Conservation (phyloP, 2,888 invertebrate genomes). For the Pollenia amentaria region DNA sequence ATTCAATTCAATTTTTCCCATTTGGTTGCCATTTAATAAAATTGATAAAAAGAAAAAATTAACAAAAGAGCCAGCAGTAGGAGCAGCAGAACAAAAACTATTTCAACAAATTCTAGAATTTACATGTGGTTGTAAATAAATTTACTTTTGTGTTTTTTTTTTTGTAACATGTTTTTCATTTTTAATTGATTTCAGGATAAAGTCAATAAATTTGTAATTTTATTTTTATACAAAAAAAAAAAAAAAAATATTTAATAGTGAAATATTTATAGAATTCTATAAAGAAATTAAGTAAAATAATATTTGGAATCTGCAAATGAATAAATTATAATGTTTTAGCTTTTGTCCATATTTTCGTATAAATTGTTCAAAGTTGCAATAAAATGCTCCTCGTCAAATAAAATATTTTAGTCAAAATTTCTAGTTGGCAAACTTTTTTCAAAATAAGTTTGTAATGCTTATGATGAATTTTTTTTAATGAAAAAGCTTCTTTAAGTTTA, state of each 20-base stretch:
- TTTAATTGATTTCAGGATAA: constrained; percentile 20
- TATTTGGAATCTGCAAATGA: too few relatives aligned
- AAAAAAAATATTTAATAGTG: neutral
- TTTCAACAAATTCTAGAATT: constrained; percentile 39
- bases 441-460: too few relatives aligned
- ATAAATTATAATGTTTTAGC: too few relatives aligned
- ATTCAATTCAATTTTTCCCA: neutral
- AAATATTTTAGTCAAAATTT: neutral
- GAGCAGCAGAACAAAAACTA: neutral
- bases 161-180: neutral
- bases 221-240: neutral
- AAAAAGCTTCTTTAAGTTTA: too few relatives aligned
- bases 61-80: neutral
- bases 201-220: neutral
- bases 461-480: too few relatives aligned
- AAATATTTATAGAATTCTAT: neutral
- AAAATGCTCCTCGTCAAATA: too few relatives aligned
- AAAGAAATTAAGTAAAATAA: neutral
- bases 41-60: constrained; percentile 33
- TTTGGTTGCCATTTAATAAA: constrained; percentile 46
- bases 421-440: neutral
- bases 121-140: constrained; percentile 20
- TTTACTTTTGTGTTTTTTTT: neutral
- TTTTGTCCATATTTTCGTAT: too few relatives aligned
- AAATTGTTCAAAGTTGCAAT: too few relatives aligned